phyloP scores from a whole-genome alignment of 1,140 invertebrate genomes.

The Colletes gigas region DNA sequence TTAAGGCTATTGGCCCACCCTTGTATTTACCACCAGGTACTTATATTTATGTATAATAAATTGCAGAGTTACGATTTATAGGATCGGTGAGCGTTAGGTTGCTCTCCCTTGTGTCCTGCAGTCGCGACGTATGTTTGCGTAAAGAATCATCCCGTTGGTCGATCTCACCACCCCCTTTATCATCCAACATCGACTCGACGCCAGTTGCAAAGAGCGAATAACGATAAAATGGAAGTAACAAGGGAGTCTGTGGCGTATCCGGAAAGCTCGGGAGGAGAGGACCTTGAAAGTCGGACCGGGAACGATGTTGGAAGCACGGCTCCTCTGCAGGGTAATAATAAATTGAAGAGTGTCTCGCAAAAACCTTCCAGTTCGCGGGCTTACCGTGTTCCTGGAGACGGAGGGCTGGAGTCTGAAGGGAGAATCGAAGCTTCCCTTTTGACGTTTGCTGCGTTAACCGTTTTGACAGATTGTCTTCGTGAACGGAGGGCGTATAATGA shows the following conservation, averaged over 20 bases:
- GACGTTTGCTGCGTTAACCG: slow-evolving; percentile 33
- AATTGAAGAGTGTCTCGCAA: slow-evolving; percentile 51
- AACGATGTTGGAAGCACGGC: slow-evolving; percentile 9
- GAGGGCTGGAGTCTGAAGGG: background rate
- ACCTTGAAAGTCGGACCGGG: background rate
- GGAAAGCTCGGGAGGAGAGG: background rate
- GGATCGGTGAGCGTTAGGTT: no score
- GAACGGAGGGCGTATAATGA: slow-evolving; percentile 1
- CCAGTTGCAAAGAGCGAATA: slow-evolving; percentile 7
- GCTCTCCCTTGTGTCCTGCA: no score
- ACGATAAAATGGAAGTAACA: slow-evolving; percentile 40
- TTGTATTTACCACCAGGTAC: no score
- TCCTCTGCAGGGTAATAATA: slow-evolving; percentile 39
- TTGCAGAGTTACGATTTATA: background rate
- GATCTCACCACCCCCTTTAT: slow-evolving; percentile 3
- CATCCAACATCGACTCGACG: slow-evolving; percentile 5
- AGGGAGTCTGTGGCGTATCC: slow-evolving; percentile 20
- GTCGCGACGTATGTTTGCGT: background rate
- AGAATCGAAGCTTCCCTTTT: slow-evolving; percentile 42
- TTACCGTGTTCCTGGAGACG: slow-evolving; percentile 30
- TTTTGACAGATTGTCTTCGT: slow-evolving; percentile 37
- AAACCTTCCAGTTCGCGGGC: slow-evolving; percentile 37
- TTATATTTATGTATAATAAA: background rate
- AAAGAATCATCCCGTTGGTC: background rate
- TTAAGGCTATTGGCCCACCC: no score